Conservation (phyloP, 2,888 invertebrate genomes). For the Pycnomerus fuliginosus region DNA sequence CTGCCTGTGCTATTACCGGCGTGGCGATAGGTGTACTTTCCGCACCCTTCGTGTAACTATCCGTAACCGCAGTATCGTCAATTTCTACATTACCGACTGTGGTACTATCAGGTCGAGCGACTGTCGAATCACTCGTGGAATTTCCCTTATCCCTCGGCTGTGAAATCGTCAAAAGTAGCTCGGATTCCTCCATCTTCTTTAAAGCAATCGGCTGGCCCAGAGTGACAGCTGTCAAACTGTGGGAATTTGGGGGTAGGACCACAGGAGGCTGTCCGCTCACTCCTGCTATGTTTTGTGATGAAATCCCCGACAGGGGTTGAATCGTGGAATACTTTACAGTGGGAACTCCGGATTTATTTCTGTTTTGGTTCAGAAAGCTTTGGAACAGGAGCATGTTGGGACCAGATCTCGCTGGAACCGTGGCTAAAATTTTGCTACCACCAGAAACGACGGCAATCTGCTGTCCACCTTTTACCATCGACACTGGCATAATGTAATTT, state of each 20-base stretch:
- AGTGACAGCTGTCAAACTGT: constrained; percentile 47
- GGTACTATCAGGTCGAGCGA: constrained; percentile 43
- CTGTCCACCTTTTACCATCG: constrained; percentile 70
- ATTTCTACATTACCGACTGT: constrained; percentile 41
- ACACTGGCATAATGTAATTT: constrained; percentile 70
- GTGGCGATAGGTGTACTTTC: constrained; percentile 46
- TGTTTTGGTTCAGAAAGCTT: constrained; percentile 65
- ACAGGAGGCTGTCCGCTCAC: constrained; percentile 49
- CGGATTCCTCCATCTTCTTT: constrained; percentile 49
- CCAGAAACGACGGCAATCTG: constrained; percentile 73
- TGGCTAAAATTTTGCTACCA: constrained; percentile 60
- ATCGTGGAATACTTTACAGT: constrained; percentile 57
- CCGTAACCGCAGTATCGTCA: constrained; percentile 39
- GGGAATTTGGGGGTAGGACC: constrained; percentile 49
- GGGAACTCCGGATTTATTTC: constrained; percentile 57
- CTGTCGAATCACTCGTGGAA: constrained; percentile 10
- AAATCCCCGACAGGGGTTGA: constrained; percentile 51
- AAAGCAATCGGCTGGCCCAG: constrained; percentile 49
- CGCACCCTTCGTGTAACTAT: constrained; percentile 35
- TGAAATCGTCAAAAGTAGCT: constrained; percentile 48
- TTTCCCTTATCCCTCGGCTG: constrained; percentile 40
- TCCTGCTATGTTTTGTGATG: constrained; percentile 50
- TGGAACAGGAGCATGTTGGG: constrained; percentile 67
- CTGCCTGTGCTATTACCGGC: constrained; percentile 48
- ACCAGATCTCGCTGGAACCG: constrained; percentile 57